phyloP scores from a whole-genome alignment of 2,797 vertebrate genomes.

The Epinephelus awoara region DNA sequence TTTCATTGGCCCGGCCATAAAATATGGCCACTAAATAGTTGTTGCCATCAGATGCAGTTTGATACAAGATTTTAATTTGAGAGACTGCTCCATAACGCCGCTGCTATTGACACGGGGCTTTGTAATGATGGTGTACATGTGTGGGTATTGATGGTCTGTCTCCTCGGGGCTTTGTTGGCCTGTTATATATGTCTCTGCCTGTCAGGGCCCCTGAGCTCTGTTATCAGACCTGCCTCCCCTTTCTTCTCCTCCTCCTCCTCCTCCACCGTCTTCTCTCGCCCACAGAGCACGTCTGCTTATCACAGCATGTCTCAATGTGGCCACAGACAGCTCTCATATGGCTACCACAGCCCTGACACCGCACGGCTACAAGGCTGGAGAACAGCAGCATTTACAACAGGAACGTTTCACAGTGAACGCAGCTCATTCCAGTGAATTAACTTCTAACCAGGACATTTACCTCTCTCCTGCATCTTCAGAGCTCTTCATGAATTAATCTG shows the following conservation, averaged over 20 bases:
- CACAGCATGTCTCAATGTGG: slow-evolving; percentile 89
- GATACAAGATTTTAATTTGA: slow-evolving; percentile 99
- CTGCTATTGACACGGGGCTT: slow-evolving; percentile 93
- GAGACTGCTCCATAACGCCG: slow-evolving; percentile 91
- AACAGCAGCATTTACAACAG: no score
- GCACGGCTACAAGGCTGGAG: no score
- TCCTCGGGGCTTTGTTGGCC: slow-evolving; percentile 89
- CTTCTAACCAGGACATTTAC: no score
- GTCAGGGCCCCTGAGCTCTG: slow-evolving; percentile 87
- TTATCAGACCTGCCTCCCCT: slow-evolving; percentile 82
- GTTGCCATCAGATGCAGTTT: slow-evolving; percentile 94
- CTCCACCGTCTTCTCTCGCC: slow-evolving; percentile 41
- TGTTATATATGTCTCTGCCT: slow-evolving; percentile 88
- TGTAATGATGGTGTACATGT: slow-evolving; percentile 96
- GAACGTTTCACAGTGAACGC: no score
- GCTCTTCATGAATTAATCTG: no score
- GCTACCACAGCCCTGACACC: slow-evolving; percentile 29
- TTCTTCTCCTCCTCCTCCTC: slow-evolving; percentile 9
- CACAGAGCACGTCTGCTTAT: slow-evolving; percentile 87
- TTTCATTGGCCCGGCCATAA: slow-evolving; percentile 94
- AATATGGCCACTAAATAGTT: slow-evolving; percentile 96
- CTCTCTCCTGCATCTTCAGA: no score
- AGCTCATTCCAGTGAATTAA: no score
- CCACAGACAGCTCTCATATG: slow-evolving; percentile 87
- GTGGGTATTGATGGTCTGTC: slow-evolving; percentile 96